A percentile compares a stretch with the other conserved stretches of the same genome.
phyloP scores from a whole-genome alignment of 2,888 invertebrate species.

The Hylaea fasciaria region DNA sequence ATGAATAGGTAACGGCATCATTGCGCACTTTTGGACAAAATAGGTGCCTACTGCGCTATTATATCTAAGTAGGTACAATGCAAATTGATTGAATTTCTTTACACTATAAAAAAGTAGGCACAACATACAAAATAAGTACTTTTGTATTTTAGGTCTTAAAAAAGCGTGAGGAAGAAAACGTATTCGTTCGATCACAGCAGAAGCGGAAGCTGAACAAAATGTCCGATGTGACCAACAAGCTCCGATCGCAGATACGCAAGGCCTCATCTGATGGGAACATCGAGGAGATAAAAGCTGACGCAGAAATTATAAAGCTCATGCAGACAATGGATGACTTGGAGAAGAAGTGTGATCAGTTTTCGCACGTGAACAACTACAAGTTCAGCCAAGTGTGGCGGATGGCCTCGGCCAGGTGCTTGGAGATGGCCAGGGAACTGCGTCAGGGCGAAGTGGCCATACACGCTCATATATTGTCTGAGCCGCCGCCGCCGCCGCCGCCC shows the following conservation, averaged over 20 bases:
- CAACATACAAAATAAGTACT: background rate
- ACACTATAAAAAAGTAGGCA: too few relatives aligned
- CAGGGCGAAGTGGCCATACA: conserved; percentile 73
- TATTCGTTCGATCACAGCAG: conserved; percentile 91
- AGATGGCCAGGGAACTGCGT: conserved; percentile 60
- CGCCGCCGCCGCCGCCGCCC: conserved; percentile 71
- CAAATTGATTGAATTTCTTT: too few relatives aligned
- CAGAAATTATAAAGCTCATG: conserved; percentile 88
- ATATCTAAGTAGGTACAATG: too few relatives aligned
- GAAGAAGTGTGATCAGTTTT: conserved; percentile 88
- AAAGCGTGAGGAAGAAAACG: conserved; percentile 94
- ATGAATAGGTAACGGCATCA: too few relatives aligned
- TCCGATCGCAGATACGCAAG: conserved; percentile 87
- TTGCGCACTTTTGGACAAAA: too few relatives aligned
- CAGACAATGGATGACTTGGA: conserved; percentile 88
- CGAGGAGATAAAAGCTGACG: conserved; percentile 88
- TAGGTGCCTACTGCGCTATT: too few relatives aligned
- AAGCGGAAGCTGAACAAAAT: conserved; percentile 91
- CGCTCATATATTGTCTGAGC: conserved; percentile 74
- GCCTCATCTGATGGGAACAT: conserved; percentile 87
- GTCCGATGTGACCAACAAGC: conserved; percentile 88
- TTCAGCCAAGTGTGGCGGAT: conserved; percentile 82
- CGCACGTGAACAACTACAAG: conserved; percentile 87
- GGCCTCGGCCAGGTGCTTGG: conserved; percentile 62
- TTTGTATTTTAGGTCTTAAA: conserved; percentile 85